phyloP scores from a whole-genome alignment of 2,113 vertebrate species.

The Haemorhous mexicanus region DNA sequence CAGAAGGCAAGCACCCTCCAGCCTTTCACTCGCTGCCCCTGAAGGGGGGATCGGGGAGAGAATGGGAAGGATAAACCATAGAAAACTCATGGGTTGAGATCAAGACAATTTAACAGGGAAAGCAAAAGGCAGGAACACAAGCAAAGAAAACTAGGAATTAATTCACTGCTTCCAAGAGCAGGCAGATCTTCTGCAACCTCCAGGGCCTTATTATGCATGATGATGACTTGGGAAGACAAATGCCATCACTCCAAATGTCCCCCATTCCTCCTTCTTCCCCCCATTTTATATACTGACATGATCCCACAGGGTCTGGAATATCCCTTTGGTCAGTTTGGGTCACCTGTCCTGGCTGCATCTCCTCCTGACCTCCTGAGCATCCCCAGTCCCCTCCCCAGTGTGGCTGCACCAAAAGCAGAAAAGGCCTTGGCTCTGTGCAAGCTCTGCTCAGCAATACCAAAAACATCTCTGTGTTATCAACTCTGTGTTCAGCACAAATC shows the following conservation, averaged over 20 bases:
- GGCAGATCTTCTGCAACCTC: fast-evolving
- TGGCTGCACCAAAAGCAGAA: background rate
- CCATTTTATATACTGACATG: too few species aligned
- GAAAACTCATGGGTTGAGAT: background rate
- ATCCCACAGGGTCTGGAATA: fast-evolving
- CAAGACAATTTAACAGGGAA: background rate
- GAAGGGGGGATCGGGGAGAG: background rate
- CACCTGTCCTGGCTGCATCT: background rate
- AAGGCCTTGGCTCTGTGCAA: background rate
- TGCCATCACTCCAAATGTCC: background rate
- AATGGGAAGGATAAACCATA: background rate
- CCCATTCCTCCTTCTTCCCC: background rate
- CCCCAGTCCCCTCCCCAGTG: background rate
- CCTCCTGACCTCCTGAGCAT: fast-evolving
- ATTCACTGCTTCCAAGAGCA: background rate
- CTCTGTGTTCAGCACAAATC: background rate
- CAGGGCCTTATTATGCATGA: background rate
- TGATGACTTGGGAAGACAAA: background rate
- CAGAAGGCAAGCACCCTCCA: background rate
- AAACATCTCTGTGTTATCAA: background rate
- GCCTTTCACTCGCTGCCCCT: fast-evolving
- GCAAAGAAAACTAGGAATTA: background rate
- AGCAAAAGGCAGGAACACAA: background rate
- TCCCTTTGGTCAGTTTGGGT: background rate
- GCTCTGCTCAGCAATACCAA: background rate